Base-by-base conservation (phyloP, 2,113 vertebrate genomes). In the Willisornis vidua region DNA sequence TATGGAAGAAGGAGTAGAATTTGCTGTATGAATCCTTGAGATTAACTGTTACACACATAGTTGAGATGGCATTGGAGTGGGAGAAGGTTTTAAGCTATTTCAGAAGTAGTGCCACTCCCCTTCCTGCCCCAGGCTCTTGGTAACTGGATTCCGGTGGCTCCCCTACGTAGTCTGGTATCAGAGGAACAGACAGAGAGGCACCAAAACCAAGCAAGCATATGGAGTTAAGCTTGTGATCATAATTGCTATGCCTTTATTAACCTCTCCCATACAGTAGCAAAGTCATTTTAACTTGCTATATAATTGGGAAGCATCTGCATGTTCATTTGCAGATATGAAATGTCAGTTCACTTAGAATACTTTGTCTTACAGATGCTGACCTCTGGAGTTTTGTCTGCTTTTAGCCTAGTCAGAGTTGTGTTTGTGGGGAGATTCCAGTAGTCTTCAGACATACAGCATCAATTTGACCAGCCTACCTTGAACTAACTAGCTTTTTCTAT, bases 401-500 rank as follows among this genome's bases (percentile, higher is more conserved):
- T 67, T 79, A 45, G 54, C 16, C 31, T 88, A 20, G 29, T n/a
- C 15, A 23, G 28, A 37, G 25, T n/a, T 61, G 20, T 33, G 19
- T 61, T 83, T 72, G 19, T 61, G 26, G 14, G 10, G 33, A 31
- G 31, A 5, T 35, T 87, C 1, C 41, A 12, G 26, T 62, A 20
- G 37, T 59, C 19, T 72, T 43, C 6, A 19, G 54, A 23, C 0
- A 0, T 48, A 14, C 13, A 33, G 22, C 4, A 1, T 74, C 13
- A 45, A 5, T 79, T 80, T 71, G 66, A 59, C 37, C 55, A 73
- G 12, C 5, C 8, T 11, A 7, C 35, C 14, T 85, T 87, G 41
- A 54, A 26, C 14, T 41, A 33, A 41, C 41, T 3, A 2, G 6
- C 19, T 67, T 72, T 73, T 85, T 51, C 18, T 22, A 7, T 33